Evolutionary conservation across 2,888 invertebrate genomes (phyloP), one percentile per base, ranked within the genome.

Genomic region (Aphidoletes aphidimyza): DNA sequence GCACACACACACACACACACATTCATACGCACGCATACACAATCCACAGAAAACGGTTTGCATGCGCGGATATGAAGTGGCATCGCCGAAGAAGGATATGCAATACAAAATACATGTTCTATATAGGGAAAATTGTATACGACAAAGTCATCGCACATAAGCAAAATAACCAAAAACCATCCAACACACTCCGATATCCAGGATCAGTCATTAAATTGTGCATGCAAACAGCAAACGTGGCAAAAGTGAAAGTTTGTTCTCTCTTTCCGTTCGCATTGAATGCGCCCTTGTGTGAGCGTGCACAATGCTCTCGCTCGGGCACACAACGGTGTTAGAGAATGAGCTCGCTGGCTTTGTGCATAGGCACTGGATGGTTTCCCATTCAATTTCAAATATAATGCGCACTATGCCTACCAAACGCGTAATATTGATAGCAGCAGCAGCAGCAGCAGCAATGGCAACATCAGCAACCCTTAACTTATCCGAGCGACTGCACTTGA

Each of bases 341-440:
- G 3, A 17, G 22, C 26, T 22, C 54, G 22, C 34, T 30, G 26
- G 26, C 69, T 30, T 1, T 69, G 22, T 54, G 22, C 19, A 19
- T 47, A n/a, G n/a, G n/a, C n/a, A n/a, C n/a, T n/a, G n/a, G 39
- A 39, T 8, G 39, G 39, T 39, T 39, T 39, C 39, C 39, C 39
- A 39, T 39, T 39, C 11, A 22, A 54, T 54, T 17, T 69, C 34
- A 0, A 14, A 69, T 69, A 14, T 69, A 30, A 69, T n/a, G 69
- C 69, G 69, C 69, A 69, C 69, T 69, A 69, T 69, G 69, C 69
- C 69, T 69, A 69, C 30, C 69, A 69, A 69, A 69, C 69, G 69
- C 69, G 69, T 30, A 69, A 69, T 69, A 69, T 69, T 30, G 69
- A 69, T 69, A 69, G 69, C 69, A 69, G 69, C 54, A 54, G 54